Evolutionary conservation across 2,888 invertebrate species (phyloP).

Genomic region (Eulithis prunata): DNA sequence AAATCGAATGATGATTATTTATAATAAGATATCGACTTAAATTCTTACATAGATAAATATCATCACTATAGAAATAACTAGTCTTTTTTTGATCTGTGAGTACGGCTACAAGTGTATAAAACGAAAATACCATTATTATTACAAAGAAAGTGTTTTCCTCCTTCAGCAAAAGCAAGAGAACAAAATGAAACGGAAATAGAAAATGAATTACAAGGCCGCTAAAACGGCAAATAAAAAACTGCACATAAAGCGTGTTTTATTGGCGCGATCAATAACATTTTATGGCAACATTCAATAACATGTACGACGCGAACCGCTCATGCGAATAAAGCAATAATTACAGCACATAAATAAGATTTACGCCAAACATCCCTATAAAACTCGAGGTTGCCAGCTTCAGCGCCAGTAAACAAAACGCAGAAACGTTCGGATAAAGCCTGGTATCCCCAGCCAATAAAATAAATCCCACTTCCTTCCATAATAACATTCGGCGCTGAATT

Average conservation of each 20-base stretch:
- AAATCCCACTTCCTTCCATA: conserved; percentile 79
- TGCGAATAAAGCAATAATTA: conserved; percentile 81
- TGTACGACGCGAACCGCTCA: conserved; percentile 69
- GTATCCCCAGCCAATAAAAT: conserved; percentile 79
- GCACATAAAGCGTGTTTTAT: conserved; percentile 76
- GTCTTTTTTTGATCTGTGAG: no score
- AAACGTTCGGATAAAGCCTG: conserved; percentile 70
- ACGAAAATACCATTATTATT: neutral
- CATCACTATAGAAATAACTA: no score
- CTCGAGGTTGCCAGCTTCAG: conserved; percentile 52
- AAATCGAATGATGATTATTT: no score
- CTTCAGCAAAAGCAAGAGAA: conserved; percentile 20
- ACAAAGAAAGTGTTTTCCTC: neutral
- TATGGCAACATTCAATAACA: conserved; percentile 80
- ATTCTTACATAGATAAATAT: no score
- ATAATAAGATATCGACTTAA: neutral
- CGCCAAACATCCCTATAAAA: conserved; percentile 68
- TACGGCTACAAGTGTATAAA: neutral
- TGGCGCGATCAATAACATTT: conserved; percentile 78
- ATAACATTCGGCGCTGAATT: conserved; percentile 83
- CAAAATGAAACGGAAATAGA: conserved; percentile 48
- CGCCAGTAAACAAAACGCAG: conserved; percentile 72
- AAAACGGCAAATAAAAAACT: conserved; percentile 65
- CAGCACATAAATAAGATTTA: conserved; percentile 79
- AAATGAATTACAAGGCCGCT: conserved; percentile 57